Evolutionary conservation across 2,888 invertebrate species (phyloP).

Genomic region (Pristionchus entomophagus): DNA sequence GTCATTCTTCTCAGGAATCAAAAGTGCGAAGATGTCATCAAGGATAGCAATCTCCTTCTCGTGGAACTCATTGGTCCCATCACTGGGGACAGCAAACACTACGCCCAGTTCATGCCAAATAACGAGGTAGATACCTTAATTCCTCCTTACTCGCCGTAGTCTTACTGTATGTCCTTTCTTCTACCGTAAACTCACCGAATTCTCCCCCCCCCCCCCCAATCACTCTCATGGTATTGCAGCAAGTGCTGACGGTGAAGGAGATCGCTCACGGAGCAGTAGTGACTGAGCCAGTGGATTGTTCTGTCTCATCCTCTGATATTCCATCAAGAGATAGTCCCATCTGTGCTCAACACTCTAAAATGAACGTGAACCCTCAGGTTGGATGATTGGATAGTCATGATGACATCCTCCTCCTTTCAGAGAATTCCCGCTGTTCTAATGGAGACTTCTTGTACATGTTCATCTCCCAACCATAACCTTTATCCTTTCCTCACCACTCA

Average conservation of each 20-base stretch:
- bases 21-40: background rate
- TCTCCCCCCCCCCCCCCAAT: too few relatives aligned
- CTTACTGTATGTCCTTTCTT: background rate
- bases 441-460: constrained; percentile 39
- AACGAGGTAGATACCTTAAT: background rate
- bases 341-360: background rate
- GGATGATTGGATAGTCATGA: background rate
- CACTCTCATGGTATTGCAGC: background rate
- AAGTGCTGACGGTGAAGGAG: background rate
- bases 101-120: background rate
- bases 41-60: background rate
- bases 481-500: background rate
- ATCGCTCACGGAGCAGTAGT: background rate
- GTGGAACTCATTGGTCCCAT: background rate
- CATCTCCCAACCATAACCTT: background rate
- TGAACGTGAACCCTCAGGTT: constrained; percentile 35
- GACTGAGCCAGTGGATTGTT: background rate
- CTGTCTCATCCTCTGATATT: background rate
- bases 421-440: background rate
- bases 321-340: background rate
- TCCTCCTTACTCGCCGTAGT: too few relatives aligned
- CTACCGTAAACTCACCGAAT: background rate
- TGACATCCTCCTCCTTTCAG: background rate
- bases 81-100: background rate
- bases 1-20: background rate